phyloP scores from a whole-genome alignment of 2,113 vertebrate species.

The Cynoglossus semilaevis region DNA sequence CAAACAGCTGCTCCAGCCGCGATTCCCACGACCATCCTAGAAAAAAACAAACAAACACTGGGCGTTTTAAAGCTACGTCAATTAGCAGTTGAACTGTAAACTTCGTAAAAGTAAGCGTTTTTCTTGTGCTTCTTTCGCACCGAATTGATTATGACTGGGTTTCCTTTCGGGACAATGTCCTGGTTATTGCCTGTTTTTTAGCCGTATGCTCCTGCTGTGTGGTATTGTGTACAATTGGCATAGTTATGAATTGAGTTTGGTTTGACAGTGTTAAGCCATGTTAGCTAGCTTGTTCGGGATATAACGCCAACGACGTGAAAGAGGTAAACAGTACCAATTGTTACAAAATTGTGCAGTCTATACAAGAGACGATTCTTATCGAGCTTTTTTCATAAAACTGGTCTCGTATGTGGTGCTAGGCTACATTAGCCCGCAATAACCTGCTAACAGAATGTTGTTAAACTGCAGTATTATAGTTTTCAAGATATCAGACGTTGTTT shows the following conservation, averaged over 20 bases:
- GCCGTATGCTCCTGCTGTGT: rapidly evolving
- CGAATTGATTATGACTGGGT: not conserved
- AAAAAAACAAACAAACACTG: no score
- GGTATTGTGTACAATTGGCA: rapidly evolving
- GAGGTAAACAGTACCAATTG: rapidly evolving
- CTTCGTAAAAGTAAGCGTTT: rapidly evolving
- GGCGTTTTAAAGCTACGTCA: not conserved
- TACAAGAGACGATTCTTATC: not conserved
- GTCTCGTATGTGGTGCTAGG: not conserved
- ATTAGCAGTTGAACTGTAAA: not conserved
- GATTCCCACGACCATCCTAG: not conserved
- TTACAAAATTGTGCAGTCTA: not conserved
- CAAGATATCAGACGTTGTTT: no score
- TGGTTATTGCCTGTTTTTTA: rapidly evolving
- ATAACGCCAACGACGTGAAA: rapidly evolving
- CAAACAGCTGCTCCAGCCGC: not conserved
- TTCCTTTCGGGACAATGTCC: rapidly evolving
- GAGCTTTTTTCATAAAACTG: not conserved
- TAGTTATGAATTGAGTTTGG: conserved; percentile 11
- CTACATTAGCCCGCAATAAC: not conserved
- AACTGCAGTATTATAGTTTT: no score
- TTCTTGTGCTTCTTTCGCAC: not conserved
- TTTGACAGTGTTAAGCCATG: not conserved
- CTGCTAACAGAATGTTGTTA: not conserved
- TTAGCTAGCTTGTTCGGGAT: not conserved